Evolutionary conservation across 2,888 invertebrate genomes (phyloP).

Genomic region (Teleiodes luculella): DNA sequence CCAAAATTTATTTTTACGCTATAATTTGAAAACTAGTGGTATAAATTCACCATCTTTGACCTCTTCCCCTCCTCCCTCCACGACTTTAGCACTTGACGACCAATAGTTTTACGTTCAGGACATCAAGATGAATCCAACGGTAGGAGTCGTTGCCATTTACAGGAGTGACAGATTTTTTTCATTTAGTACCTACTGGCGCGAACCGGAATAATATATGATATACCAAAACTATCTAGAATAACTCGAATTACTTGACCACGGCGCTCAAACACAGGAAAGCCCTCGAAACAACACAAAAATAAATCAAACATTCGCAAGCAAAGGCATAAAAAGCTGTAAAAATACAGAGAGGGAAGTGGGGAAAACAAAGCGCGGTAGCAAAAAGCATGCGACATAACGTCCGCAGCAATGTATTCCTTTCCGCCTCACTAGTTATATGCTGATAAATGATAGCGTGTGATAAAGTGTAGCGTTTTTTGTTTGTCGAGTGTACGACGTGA

Average conservation of each 20-base stretch:
- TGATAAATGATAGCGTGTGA: constrained; percentile 17
- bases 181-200: no score
- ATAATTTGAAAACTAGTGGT: no score
- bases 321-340: constrained; percentile 13
- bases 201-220: no score
- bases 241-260: background rate
- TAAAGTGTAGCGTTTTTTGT: constrained; percentile 12
- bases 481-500: constrained; percentile 4
- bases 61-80: no score
- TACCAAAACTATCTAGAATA: background rate
- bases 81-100: no score
- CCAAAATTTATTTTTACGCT: no score
- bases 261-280: background rate
- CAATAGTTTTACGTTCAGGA: no score
- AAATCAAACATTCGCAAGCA: constrained; percentile 10
- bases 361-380: constrained; percentile 10
- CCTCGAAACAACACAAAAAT: constrained; percentile 6
- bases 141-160: no score
- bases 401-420: constrained; percentile 11
- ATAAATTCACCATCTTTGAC: no score
- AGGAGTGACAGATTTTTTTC: no score
- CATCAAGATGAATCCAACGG: no score
- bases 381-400: constrained; percentile 10
- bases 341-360: constrained; percentile 9
- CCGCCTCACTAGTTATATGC: constrained; percentile 17